Base-by-base conservation (phyloP, 2,113 vertebrate genomes). In the Candoia aspera region DNA sequence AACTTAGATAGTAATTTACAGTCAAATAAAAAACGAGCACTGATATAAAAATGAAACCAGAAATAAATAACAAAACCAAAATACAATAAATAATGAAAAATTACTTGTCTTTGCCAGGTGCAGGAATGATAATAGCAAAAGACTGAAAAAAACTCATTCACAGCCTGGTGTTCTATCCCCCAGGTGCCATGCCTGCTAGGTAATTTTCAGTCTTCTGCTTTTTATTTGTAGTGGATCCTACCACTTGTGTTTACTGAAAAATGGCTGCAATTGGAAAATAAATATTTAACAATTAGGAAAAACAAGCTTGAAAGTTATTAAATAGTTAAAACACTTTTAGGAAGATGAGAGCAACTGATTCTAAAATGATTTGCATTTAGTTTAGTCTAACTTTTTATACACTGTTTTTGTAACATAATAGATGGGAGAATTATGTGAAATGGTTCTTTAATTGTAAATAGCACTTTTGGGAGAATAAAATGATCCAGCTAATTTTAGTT, bases 401-500 rank as follows among this genome's bases (percentile, higher is more conserved):
- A 1, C 68, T 93, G 89, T 68, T 49, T 89, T 0, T 0, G 94
- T 93, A 94, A 91, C 68, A 55, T 92, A 95, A 87, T 93, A 89
- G 60, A 49, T 92, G 93, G 64, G 23, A 93, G 87, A 90, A 90
- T 68, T 11, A 64, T 42, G 84, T 91, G 62, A 86, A 91, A 0
- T 60, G 60, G 73, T 11, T 93, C 93, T 94, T 21, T 24, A 37
- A 57, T 92, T 95, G 58, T 91, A 92, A 94, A 64, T 84, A 84
- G 79, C 64, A 95, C 15, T 37, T 93, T 26, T 0, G 0, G 92
- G 64, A 89, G 90, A 92, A 86, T 91, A 92, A 37, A 90, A 59
- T 95, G 54, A 24, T 90, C 4, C 92, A 95, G 95, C 17, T 95
- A 24, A 92, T 1, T 0, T 90, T 95, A 91, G 93, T 91, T 94